These are phyloP conservation scores for Boloria euphrosyne DNA, from an alignment of 2,888 invertebrate species.

Conservation along the genomic window DNA sequence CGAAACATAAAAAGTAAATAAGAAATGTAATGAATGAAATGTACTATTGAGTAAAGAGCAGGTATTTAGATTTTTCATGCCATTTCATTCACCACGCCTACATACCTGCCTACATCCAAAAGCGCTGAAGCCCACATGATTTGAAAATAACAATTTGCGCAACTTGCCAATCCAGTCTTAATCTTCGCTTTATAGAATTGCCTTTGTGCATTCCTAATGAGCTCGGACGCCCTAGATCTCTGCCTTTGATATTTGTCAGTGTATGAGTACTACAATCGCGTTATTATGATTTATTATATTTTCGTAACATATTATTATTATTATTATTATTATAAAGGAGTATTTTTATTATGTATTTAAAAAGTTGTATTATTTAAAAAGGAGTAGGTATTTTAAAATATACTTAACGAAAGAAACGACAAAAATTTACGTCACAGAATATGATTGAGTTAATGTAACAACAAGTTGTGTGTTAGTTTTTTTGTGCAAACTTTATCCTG, in stretches of 20 bases:
- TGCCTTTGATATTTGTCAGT: slow-evolving; percentile 33
- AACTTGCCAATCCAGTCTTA: slow-evolving; percentile 15
- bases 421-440: background rate
- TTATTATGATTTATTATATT: slow-evolving; percentile 21
- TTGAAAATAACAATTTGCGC: slow-evolving; percentile 27
- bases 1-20: too few species aligned
- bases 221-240: slow-evolving; percentile 31
- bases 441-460: background rate
- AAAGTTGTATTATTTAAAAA: background rate
- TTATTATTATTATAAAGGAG: too few species aligned
- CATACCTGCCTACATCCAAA: slow-evolving; percentile 10
- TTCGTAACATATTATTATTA: too few species aligned
- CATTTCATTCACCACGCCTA: slow-evolving; percentile 19
- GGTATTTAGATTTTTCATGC: background rate
- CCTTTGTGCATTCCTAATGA: slow-evolving; percentile 31
- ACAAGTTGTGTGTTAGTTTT: background rate
- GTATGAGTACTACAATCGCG: slow-evolving; percentile 27
- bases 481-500: background rate
- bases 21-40: too few species aligned
- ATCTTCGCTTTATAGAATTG: slow-evolving; percentile 18
- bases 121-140: slow-evolving; percentile 24
- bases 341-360: too few species aligned
- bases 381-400: background rate
- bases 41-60: too few species aligned
- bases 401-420: too few species aligned